Evolutionary conservation across 2,888 invertebrate species (phyloP), one percentile per base, ranked within the genome.

Genomic region (Bombylius discolor): DNA sequence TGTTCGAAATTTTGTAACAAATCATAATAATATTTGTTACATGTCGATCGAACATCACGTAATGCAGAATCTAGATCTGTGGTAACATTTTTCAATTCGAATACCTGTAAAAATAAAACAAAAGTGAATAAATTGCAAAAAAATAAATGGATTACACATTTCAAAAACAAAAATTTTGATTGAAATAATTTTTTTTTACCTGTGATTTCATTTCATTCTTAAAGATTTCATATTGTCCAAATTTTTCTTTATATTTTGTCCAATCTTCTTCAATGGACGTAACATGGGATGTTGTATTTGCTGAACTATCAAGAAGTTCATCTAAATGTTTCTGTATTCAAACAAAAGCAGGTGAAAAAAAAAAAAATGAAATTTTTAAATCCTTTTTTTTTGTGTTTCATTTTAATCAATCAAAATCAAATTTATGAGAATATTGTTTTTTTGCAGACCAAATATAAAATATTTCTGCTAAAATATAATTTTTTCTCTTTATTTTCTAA

Each of bases 211-310:
- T 58, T 62, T 64, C 65, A 14, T 65, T 63, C 49, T 65, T 57
- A 57, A 68, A 66, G 13, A 64, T 65, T 47, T 67, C 66, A 34
- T 64, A 62, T 54, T 63, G 63, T 11, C 64, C 59, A 11, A 67
- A 62, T 62, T 66, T 67, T 56, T 68, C 67, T 54, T 68, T 70
- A 52, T 66, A 67, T 52, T 70, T 67, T 42, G 66, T 64, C 70
- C 70, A 73, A 60, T 67, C 68, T 50, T 69, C 66, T 62, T 70
- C 68, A 53, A 73, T 64, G 4, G 72, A 71, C 55, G 66, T 65
- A 1, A 73, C 68, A 60, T 70, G 72, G 13, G 72, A 69, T 47
- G 70, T 69, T 56, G 70, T 67, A 56, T 73, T 72, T 53, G 68
- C 67, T 53, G 65, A 65, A 44, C 66, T 66, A 62, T 72, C 72